Evolutionary conservation across 1,140 invertebrate species (phyloP).

Genomic region (Idris sp.): DNA sequence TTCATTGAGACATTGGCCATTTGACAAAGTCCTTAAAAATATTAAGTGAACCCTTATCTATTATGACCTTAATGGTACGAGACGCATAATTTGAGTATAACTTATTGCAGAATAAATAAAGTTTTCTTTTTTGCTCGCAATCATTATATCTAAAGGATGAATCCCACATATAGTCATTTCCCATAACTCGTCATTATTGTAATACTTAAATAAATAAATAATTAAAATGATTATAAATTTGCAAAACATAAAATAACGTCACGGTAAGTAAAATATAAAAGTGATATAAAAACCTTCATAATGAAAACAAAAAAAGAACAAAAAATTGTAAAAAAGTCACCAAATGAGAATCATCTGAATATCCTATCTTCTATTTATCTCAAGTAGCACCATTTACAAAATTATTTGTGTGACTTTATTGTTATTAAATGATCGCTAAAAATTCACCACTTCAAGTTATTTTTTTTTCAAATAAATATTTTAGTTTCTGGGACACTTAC

Average conservation of each 20-base stretch:
- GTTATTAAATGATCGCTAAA: too few species aligned
- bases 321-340: too few species aligned
- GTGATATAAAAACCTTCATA: too few species aligned
- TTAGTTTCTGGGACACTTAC: too few species aligned
- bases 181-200: conserved; percentile 3
- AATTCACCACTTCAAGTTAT: too few species aligned
- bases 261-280: not conserved
- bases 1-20: conserved; percentile 1
- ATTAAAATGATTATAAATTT: conserved; percentile 2
- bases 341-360: too few species aligned
- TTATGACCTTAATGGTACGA: conserved; percentile 9
- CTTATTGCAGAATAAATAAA: conserved; percentile 47
- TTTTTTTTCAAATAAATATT: too few species aligned
- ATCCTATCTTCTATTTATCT: too few species aligned
- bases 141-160: conserved; percentile 11
- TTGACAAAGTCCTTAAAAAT: conserved; percentile 15
- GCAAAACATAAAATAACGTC: not conserved
- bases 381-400: too few species aligned
- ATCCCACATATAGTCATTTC: conserved; percentile 1
- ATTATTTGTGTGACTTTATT: too few species aligned
- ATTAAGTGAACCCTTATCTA: conserved; percentile 6
- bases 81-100: conserved; percentile 44
- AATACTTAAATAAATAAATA: conserved; percentile 43
- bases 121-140: conserved; percentile 10
- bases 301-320: too few species aligned